Evolutionary conservation across 2,797 vertebrate species (phyloP), one percentile per base, ranked within the genome.

Genomic region (Apogon talboti): DNA sequence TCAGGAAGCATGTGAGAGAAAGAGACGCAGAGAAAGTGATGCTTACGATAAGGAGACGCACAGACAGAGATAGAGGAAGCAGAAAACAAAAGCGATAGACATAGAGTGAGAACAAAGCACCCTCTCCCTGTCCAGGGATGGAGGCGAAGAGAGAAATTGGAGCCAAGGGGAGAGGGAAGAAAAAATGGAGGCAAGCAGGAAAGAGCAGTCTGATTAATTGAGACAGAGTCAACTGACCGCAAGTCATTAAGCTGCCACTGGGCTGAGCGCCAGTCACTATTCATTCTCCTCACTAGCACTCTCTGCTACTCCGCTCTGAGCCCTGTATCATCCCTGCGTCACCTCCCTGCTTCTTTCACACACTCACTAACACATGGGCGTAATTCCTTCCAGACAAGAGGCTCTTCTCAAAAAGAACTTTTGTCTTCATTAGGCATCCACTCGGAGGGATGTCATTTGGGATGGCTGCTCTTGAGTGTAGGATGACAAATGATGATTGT

Each of bases 211-310:
- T 89, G 88, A 92, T 92, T 90, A 91, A 92, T 88, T 90, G 90
- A 93, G 90, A 93, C 89, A 89, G 90, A 92, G 84, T 86, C 86
- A 88, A 89, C 88, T 91, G 86, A 92, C 89, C 88, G 83, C 91
- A 88, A 91, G 89, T 90, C 88, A 92, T 93, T 92, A 92, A 90
- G 89, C 86, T 71, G 86, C 88, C 87, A 88, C 74, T 86, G 85
- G 90, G 88, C 86, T 75, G 83, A 89, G 83, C 53, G 74, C 84
- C 84, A 89, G 89, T 93, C 91, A 91, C 86, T 90, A 86, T 82
- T 91, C 82, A 90, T 93, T 88, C 79, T 76, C 71, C 65, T 89
- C 83, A 88, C 59, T 19, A 78, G 44, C 59, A 54, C 74, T 85
- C 66, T 74, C 30, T 66, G 53, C 66, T 64, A 35, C 70, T 75